A percentile compares a stretch with the other conserved stretches of the same genome.
phyloP scores from a whole-genome alignment of 2,797 vertebrate genomes.

The Chromobotia macracanthus region DNA sequence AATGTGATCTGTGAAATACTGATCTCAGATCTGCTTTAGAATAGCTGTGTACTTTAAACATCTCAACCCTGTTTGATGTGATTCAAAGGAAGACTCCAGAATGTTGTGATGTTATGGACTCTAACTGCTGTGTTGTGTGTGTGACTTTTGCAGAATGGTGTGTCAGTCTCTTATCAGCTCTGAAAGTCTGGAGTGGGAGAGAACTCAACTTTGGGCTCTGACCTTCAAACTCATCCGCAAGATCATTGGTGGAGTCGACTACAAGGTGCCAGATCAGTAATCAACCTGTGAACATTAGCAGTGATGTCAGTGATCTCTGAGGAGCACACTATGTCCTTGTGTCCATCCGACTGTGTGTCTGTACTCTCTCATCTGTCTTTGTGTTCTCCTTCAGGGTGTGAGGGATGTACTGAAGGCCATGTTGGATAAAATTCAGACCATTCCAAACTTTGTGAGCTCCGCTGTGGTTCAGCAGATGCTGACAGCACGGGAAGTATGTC shows the following conservation, averaged over 20 bases:
- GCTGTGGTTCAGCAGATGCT: slow-evolving; percentile 95
- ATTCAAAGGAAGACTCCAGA: background rate
- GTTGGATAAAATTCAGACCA: slow-evolving; percentile 94
- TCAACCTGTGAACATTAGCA: background rate
- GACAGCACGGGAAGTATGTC: slow-evolving; percentile 88
- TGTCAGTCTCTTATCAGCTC: slow-evolving; percentile 93
- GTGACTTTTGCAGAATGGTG: slow-evolving; percentile 83
- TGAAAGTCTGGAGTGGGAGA: slow-evolving; percentile 94
- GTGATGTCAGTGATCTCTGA: background rate
- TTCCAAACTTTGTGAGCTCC: slow-evolving; percentile 94
- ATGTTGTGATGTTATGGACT: background rate
- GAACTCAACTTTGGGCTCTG: slow-evolving; percentile 94
- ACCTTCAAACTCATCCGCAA: slow-evolving; percentile 95
- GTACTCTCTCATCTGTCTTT: background rate
- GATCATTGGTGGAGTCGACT: slow-evolving; percentile 98
- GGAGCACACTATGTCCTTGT: no score
- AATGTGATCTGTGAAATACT: no score
- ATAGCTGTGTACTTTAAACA: no score
- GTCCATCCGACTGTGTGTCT: slow-evolving; percentile 11
- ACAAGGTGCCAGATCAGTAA: slow-evolving; percentile 82
- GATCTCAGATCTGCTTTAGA: no score
- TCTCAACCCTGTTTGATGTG: background rate
- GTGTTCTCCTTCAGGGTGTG: slow-evolving; percentile 81
- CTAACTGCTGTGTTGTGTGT: background rate
- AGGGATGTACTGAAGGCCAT: slow-evolving; percentile 92